These are phyloP conservation scores for Sympetrum striolatum DNA, from an alignment of 2,888 invertebrate species.

Conservation along the genomic window DNA sequence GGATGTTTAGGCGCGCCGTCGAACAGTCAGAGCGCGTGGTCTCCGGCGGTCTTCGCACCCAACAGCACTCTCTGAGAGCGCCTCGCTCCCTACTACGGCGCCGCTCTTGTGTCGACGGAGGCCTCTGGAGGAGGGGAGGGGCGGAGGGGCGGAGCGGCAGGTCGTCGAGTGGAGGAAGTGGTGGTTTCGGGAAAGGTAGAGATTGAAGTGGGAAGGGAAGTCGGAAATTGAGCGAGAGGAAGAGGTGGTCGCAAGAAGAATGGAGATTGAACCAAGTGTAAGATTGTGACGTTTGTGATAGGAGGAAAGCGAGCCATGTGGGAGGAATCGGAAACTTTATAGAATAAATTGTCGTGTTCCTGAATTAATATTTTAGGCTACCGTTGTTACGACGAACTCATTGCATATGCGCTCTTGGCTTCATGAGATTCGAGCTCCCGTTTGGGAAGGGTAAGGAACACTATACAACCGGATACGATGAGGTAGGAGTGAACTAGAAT, in stretches of 20 bases:
- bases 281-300: too few relatives aligned
- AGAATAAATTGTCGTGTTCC: too few relatives aligned
- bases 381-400: too few relatives aligned
- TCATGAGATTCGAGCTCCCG: too few relatives aligned
- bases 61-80: slow-evolving; percentile 3
- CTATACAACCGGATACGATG: too few relatives aligned
- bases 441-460: too few relatives aligned
- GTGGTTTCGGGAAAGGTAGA: not conserved
- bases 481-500: too few relatives aligned
- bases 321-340: too few relatives aligned
- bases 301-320: too few relatives aligned
- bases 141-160: not conserved
- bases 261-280: not conserved
- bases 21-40: not conserved
- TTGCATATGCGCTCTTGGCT: too few relatives aligned
- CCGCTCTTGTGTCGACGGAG: slow-evolving; percentile 22
- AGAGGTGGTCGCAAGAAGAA: not conserved
- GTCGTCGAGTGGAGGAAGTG: not conserved
- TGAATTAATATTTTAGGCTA: too few relatives aligned
- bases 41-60: not conserved
- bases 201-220: not conserved
- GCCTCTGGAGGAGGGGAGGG: not conserved
- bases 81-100: slow-evolving; percentile 10
- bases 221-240: not conserved
- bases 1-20: not conserved